Evolutionary conservation across 2,113 vertebrate genomes (phyloP).

Genomic region (Spilogale gracilis): DNA sequence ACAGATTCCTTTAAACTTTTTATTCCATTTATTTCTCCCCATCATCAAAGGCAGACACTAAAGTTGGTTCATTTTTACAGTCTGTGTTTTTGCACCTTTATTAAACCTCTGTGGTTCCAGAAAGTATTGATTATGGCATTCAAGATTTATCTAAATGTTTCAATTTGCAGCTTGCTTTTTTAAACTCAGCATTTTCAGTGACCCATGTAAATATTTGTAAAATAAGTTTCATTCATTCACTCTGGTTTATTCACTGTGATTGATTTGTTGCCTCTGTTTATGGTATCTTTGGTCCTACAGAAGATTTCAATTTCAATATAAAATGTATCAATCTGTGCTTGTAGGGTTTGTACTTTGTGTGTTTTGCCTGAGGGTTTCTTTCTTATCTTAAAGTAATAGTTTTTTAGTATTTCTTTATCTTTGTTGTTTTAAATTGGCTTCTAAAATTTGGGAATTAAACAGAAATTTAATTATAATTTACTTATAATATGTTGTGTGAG

Average conservation of each 20-base stretch:
- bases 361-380: neutral
- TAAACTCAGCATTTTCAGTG: neutral
- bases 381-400: neutral
- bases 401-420: neutral
- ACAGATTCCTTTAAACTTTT: neutral
- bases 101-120: constrained; percentile 3
- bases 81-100: neutral
- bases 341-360: neutral
- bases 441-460: neutral
- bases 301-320: neutral
- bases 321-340: neutral
- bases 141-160: neutral
- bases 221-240: neutral
- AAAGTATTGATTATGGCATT: neutral
- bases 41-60: neutral
- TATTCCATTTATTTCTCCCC: neutral
- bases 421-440: constrained; percentile 14
- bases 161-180: neutral
- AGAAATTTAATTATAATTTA: neutral
- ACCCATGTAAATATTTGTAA: neutral
- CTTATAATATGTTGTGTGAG: neutral
- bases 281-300: neutral
- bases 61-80: neutral
- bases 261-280: neutral
- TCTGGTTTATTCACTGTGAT: neutral